Evolutionary conservation across 2,888 invertebrate genomes (phyloP).

Genomic region (Sinelater perroti): DNA sequence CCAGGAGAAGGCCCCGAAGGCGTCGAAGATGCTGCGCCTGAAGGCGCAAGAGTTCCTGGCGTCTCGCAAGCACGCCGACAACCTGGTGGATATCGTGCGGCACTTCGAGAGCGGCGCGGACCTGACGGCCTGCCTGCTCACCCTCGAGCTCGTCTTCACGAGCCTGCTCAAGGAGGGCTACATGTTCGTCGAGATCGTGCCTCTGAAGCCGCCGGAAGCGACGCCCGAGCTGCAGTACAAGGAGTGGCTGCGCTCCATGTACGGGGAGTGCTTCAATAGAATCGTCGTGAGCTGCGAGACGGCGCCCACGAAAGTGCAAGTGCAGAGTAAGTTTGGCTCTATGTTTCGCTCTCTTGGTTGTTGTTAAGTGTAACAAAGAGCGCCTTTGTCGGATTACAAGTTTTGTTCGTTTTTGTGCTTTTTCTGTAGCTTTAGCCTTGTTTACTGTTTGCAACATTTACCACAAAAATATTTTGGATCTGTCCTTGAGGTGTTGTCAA

Average conservation of each 20-base stretch:
- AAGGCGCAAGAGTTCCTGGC: conserved; percentile 78
- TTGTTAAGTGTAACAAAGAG: too few relatives aligned
- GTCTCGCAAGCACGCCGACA: conserved; percentile 70
- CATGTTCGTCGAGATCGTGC: conserved; percentile 69
- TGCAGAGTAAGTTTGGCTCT: conserved; percentile 55
- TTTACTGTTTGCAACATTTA: too few relatives aligned
- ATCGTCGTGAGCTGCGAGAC: conserved; percentile 66
- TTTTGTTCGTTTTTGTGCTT: too few relatives aligned
- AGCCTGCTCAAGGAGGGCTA: conserved; percentile 73
- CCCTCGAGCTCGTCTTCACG: conserved; percentile 76
- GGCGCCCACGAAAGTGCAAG: conserved; percentile 54
- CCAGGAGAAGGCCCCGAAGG: conserved; percentile 61
- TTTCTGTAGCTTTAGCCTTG: too few relatives aligned
- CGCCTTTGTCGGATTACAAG: too few relatives aligned
- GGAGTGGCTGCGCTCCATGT: conserved; percentile 75
- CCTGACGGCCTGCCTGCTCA: conserved; percentile 68
- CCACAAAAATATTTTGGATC: too few relatives aligned
- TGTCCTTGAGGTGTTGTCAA: too few relatives aligned
- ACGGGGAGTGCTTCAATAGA: conserved; percentile 70
- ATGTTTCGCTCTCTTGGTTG: too few relatives aligned
- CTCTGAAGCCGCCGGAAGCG: conserved; percentile 66
- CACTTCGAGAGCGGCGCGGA: conserved; percentile 68
- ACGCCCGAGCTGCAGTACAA: conserved; percentile 71
- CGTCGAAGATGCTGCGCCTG: conserved; percentile 71
- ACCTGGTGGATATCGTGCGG: conserved; percentile 72